phyloP scores from a whole-genome alignment of 2,797 vertebrate species.

The Myotis daubentonii region DNA sequence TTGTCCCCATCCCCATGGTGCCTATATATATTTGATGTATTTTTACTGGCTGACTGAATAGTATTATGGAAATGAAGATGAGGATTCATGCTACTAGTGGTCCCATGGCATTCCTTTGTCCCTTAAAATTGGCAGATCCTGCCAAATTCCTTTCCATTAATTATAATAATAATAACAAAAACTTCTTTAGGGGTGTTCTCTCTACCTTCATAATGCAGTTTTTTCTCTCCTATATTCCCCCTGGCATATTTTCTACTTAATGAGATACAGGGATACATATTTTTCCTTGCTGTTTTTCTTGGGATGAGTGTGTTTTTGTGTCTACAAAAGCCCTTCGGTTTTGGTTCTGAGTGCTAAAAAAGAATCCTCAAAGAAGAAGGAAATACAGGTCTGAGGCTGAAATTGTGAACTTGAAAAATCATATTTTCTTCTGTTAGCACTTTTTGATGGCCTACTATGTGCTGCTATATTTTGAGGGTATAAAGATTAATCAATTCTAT shows the following conservation, averaged over 20 bases:
- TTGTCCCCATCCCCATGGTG: neutral
- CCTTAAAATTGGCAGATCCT: conserved; percentile 40
- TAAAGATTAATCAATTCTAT: neutral
- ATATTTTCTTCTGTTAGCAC: neutral
- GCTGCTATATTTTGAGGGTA: neutral
- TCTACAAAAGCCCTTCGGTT: neutral
- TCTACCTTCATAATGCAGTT: conserved; percentile 11
- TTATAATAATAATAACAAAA: conserved; percentile 60
- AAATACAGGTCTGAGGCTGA: neutral
- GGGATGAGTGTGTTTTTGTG: neutral
- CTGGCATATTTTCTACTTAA: conserved; percentile 54
- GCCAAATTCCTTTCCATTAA: conserved; percentile 60
- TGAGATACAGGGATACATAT: conserved; percentile 17
- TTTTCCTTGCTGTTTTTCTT: conserved; percentile 5
- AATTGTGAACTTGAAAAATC: conserved; percentile 28
- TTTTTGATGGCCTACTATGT: neutral
- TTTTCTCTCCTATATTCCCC: conserved; percentile 36
- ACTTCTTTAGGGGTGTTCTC: neutral
- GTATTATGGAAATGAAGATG: neutral
- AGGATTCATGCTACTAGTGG: neutral
- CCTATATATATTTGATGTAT: conserved; percentile 2
- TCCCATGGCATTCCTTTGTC: neutral
- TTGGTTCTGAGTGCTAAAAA: conserved; percentile 7
- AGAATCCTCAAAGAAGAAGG: neutral
- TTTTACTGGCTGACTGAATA: conserved; percentile 37